A percentile compares a stretch with the other conserved stretches of the same genome.
Conservation (phyloP, 2,888 invertebrate genomes). For the Eudemis profundana region DNA sequence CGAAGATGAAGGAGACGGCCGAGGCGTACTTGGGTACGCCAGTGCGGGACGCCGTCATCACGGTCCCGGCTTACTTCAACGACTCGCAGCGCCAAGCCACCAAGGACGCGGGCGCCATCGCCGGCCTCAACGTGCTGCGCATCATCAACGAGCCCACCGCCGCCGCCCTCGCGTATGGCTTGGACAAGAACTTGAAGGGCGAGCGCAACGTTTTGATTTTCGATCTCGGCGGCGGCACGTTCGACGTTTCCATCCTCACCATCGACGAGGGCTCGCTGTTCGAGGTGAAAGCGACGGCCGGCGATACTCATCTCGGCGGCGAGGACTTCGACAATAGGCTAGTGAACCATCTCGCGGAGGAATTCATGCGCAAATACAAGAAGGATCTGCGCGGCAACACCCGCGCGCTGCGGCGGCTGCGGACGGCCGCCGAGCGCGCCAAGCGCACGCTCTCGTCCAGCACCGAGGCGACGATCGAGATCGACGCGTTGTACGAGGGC, state of each 20-base stretch:
- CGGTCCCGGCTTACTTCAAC: constrained; percentile 93
- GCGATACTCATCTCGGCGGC: constrained; percentile 92
- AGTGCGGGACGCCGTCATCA: constrained; percentile 90
- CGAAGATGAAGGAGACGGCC: constrained; percentile 92
- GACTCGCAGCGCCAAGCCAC: constrained; percentile 83
- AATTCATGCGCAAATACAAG: not conserved
- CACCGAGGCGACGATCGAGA: not conserved
- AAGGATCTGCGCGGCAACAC: not conserved
- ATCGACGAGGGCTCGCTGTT: constrained; percentile 95
- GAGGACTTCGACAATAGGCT: constrained; percentile 90
- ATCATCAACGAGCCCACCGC: too few species aligned
- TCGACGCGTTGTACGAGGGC: not conserved
- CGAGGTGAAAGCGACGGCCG: constrained; percentile 92
- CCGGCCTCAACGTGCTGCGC: too few species aligned
- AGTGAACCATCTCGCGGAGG: constrained; percentile 61
- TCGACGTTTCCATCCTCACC: constrained; percentile 95
- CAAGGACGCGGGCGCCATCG: too few species aligned
- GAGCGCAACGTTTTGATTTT: constrained; percentile 70
- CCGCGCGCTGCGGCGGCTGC: not conserved
- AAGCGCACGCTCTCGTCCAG: not conserved
- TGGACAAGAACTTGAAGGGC: too few species aligned
- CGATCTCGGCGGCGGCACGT: constrained; percentile 93
- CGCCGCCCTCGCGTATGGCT: too few species aligned
- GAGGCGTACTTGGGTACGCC: constrained; percentile 89
- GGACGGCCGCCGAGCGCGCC: not conserved